Conservation (phyloP, 1,140 invertebrate genomes). For the Drosophila orosa region DNA sequence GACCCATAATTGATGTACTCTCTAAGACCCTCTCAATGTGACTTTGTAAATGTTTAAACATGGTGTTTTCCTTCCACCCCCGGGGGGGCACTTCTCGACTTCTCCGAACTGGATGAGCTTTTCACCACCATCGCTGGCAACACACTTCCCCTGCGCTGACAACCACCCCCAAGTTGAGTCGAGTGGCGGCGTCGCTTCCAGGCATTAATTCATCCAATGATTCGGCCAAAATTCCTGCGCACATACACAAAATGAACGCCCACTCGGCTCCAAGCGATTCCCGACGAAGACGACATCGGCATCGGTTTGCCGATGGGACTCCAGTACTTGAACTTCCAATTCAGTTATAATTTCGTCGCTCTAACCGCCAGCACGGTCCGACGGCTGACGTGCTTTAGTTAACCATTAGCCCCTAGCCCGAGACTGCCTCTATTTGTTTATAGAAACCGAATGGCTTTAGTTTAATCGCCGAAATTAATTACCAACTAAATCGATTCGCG, state of each 20-base stretch:
- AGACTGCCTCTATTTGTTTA: constrained; percentile 50
- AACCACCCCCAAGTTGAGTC: constrained; percentile 33
- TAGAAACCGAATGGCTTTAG: constrained; percentile 30
- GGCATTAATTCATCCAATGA: constrained; percentile 29
- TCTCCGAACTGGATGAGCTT: constrained; percentile 27
- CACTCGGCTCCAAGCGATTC: constrained; percentile 33
- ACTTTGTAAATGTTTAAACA: constrained; percentile 39
- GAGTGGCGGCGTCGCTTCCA: constrained; percentile 50
- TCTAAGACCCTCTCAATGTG: constrained; percentile 42
- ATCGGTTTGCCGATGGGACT: constrained; percentile 65
- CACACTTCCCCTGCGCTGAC: constrained; percentile 44
- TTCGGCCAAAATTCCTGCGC: constrained; percentile 63
- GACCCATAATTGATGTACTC: constrained; percentile 31
- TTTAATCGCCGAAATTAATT: constrained; percentile 36
- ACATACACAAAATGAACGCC: constrained; percentile 69
- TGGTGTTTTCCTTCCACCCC: neutral
- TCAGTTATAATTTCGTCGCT: constrained; percentile 81
- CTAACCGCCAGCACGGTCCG: constrained; percentile 71
- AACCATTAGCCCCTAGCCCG: constrained; percentile 22
- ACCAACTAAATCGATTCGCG: constrained; percentile 28
- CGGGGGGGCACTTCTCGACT: constrained; percentile 10
- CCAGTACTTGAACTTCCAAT: constrained; percentile 81
- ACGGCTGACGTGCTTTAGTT: constrained; percentile 54
- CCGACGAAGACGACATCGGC: constrained; percentile 32
- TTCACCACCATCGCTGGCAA: constrained; percentile 38